These are phyloP conservation scores for Acanthurus tractus DNA, from an alignment of 2,797 vertebrate genomes.

Conservation along the genomic window DNA sequence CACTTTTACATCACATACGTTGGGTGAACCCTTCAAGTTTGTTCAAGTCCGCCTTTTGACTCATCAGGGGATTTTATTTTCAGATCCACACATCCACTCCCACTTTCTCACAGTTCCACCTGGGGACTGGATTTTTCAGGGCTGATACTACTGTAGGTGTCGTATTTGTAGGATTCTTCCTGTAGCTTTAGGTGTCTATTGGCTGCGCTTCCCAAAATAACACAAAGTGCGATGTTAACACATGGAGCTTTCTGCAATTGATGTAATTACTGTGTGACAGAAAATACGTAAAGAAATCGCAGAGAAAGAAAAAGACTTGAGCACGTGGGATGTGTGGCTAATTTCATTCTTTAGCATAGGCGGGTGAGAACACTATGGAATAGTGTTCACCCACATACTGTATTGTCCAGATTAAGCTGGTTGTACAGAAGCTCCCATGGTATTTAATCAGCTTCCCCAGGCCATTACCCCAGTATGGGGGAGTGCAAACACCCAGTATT, in stretches of 20 bases:
- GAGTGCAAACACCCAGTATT: constrained; percentile 76
- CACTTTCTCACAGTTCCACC: constrained; percentile 63
- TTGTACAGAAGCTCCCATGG: constrained; percentile 74
- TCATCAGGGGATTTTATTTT: constrained; percentile 68
- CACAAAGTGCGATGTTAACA: constrained; percentile 59
- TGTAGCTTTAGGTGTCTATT: constrained; percentile 55
- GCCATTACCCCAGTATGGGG: constrained; percentile 77
- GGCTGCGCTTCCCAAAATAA: constrained; percentile 76
- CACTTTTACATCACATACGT: background rate
- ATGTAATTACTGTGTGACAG: constrained; percentile 58
- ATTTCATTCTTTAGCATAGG: constrained; percentile 77
- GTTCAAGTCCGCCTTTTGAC: constrained; percentile 44
- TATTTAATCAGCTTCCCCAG: constrained; percentile 83
- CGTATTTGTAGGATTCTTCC: constrained; percentile 46
- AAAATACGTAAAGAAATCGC: constrained; percentile 41
- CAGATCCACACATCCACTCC: constrained; percentile 64
- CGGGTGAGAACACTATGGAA: constrained; percentile 77
- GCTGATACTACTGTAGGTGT: constrained; percentile 47
- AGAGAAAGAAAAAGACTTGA: constrained; percentile 44
- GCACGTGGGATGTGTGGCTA: constrained; percentile 81
- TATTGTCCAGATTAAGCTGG: constrained; percentile 76
- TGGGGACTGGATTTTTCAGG: constrained; percentile 59
- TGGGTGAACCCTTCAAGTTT: constrained; percentile 54
- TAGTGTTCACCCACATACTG: constrained; percentile 75
- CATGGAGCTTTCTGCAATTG: constrained; percentile 35